These are phyloP conservation scores for Perizoma affinitatum DNA, from an alignment of 2,888 invertebrate species.

Conservation along the genomic window DNA sequence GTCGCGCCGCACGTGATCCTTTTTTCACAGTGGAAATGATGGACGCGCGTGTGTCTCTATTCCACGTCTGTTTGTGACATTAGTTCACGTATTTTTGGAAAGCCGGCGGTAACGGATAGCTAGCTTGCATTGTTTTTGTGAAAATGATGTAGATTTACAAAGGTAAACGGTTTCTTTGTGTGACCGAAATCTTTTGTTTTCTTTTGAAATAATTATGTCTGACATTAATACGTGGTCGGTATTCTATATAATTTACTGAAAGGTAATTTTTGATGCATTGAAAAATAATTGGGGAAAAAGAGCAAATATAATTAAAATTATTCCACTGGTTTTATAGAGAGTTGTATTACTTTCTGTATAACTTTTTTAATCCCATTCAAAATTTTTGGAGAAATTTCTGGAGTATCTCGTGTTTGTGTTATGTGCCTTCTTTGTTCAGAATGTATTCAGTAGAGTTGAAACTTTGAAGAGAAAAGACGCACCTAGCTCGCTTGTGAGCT, in stretches of 20 bases:
- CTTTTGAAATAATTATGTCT: too few relatives aligned
- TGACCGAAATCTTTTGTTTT: not conserved
- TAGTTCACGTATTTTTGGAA: slow-evolving; percentile 25
- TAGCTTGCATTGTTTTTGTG: slow-evolving; percentile 3
- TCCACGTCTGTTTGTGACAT: slow-evolving; percentile 42
- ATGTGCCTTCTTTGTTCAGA: not conserved
- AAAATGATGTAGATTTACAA: not conserved
- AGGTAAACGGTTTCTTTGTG: not conserved
- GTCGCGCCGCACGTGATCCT: slow-evolving; percentile 65
- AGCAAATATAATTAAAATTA: too few relatives aligned
- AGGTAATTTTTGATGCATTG: too few relatives aligned
- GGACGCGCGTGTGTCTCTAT: slow-evolving; percentile 51
- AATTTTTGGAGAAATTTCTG: too few relatives aligned
- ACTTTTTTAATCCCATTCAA: too few relatives aligned
- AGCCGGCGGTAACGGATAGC: slow-evolving; percentile 9
- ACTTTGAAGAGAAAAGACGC: slow-evolving; percentile 8
- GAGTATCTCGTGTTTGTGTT: too few relatives aligned
- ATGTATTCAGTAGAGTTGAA: not conserved
- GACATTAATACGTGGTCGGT: too few relatives aligned
- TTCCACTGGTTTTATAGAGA: too few relatives aligned
- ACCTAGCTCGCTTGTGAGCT: slow-evolving; percentile 28
- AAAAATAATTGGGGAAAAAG: too few relatives aligned
- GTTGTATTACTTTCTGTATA: too few relatives aligned
- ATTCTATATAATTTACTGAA: too few relatives aligned
- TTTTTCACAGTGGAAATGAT: slow-evolving; percentile 51